Percentiles rank a stretch among this genome's conserved stretches.
Conservation (phyloP, 2,797 vertebrate genomes). For the Semotilus atromaculatus region DNA sequence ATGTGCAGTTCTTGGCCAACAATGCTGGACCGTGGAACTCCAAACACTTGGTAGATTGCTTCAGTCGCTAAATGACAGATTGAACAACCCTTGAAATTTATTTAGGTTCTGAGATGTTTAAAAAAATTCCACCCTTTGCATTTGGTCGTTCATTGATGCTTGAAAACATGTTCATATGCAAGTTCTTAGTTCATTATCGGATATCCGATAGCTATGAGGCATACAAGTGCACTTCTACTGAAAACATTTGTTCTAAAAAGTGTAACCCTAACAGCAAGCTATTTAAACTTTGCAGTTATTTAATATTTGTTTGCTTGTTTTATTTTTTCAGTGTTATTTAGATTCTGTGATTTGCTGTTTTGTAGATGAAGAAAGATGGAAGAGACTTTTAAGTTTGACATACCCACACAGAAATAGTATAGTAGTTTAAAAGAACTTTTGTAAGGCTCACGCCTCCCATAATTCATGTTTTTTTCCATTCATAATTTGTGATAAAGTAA, state of each 20-base stretch:
- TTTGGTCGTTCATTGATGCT: neutral
- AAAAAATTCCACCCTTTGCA: neutral
- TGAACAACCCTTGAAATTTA: neutral
- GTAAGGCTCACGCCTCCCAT: neutral
- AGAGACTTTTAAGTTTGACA: neutral
- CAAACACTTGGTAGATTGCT: conserved; percentile 78
- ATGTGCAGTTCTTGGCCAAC: conserved; percentile 67
- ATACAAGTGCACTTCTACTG: neutral
- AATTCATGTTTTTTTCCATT: neutral
- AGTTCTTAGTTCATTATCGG: neutral
- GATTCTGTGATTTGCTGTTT: neutral
- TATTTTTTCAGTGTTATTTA: neutral
- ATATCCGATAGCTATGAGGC: neutral
- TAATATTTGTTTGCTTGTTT: neutral
- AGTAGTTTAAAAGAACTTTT: neutral
- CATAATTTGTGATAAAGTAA: conserved; percentile 5
- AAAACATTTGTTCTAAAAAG: neutral
- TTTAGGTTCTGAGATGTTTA: neutral
- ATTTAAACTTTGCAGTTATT: neutral
- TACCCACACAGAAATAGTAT: neutral
- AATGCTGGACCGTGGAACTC: conserved; percentile 75
- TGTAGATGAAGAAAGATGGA: neutral
- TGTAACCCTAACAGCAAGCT: neutral
- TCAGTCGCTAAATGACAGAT: conserved; percentile 64
- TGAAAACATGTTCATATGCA: neutral